A percentile compares a stretch with the other conserved stretches of the same genome.
These are phyloP conservation scores for Yponomeuta plumbellus DNA, from an alignment of 2,888 invertebrate species.

Conservation along the genomic window DNA sequence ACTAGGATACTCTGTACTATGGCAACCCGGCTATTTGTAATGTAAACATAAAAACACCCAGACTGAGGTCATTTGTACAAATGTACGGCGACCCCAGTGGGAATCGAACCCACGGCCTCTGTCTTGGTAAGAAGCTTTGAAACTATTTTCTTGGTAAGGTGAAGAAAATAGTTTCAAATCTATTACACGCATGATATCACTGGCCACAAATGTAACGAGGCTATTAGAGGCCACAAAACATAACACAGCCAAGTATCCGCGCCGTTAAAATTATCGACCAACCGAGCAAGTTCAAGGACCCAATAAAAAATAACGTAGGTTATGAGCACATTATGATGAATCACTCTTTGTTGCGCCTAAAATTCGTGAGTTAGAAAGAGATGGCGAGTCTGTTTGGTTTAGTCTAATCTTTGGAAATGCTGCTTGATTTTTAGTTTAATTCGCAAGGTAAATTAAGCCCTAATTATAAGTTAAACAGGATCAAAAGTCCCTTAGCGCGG, in stretches of 20 bases:
- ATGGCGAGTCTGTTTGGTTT: background rate
- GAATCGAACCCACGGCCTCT: too few relatives aligned
- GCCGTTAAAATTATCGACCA: conserved; percentile 58
- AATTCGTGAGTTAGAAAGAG: background rate
- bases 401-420: background rate
- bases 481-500: background rate
- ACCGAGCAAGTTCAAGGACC: conserved; percentile 70
- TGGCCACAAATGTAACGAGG: conserved; percentile 40
- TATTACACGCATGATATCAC: conserved; percentile 43
- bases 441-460: background rate
- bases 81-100: too few relatives aligned
- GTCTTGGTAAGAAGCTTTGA: too few relatives aligned
- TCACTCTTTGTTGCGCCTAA: background rate
- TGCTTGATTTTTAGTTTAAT: background rate
- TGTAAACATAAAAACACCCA: too few relatives aligned
- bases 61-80: too few relatives aligned
- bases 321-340: conserved; percentile 13
- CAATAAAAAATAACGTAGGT: conserved; percentile 42
- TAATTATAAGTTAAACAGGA: background rate
- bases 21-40: too few relatives aligned
- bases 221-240: conserved; percentile 32
- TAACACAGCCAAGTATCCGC: conserved; percentile 35
- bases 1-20: too few relatives aligned
- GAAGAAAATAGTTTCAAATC: background rate
- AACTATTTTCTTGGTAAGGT: too few relatives aligned